A percentile compares a stretch with the other conserved stretches of the same genome.
Evolutionary conservation across 2,888 invertebrate species (phyloP).

Genomic region (Brenthis daphne): DNA sequence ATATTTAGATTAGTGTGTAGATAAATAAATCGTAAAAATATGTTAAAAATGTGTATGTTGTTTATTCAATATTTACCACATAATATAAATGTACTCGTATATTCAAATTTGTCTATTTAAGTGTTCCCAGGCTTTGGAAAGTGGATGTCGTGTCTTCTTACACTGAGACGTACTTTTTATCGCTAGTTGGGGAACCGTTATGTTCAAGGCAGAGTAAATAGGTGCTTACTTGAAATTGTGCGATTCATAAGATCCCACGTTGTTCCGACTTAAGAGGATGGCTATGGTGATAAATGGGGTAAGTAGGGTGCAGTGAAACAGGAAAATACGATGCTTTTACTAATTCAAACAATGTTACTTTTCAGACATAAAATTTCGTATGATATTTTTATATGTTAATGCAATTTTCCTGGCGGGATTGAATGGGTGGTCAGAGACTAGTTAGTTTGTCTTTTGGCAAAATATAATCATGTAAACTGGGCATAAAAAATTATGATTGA

Average conservation of each 20-base stretch:
- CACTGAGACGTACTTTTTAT: conserved; percentile 42
- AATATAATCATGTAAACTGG: too few relatives aligned
- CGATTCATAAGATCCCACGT: conserved; percentile 43
- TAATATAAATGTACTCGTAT: too few relatives aligned
- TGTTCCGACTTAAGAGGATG: conserved; percentile 40
- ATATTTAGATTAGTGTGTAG: too few relatives aligned
- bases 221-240: conserved; percentile 44
- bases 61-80: too few relatives aligned
- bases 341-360: conserved; percentile 31
- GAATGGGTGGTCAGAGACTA: too few relatives aligned
- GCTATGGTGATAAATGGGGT: conserved; percentile 41
- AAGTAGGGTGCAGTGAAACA: conserved; percentile 35
- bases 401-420: too few relatives aligned
- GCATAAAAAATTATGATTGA: too few relatives aligned
- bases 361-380: background rate
- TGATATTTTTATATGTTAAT: background rate
- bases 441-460: too few relatives aligned
- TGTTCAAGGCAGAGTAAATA: conserved; percentile 44
- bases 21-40: too few relatives aligned
- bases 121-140: conserved; percentile 9
- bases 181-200: conserved; percentile 43
- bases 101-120: background rate
- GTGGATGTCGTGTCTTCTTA: conserved; percentile 33
- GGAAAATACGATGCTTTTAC: conserved; percentile 35
- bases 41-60: too few relatives aligned